Evolutionary conservation across 2,888 invertebrate species (phyloP), one percentile per base, ranked within the genome.

Genomic region (Platycheirus albimanus): DNA sequence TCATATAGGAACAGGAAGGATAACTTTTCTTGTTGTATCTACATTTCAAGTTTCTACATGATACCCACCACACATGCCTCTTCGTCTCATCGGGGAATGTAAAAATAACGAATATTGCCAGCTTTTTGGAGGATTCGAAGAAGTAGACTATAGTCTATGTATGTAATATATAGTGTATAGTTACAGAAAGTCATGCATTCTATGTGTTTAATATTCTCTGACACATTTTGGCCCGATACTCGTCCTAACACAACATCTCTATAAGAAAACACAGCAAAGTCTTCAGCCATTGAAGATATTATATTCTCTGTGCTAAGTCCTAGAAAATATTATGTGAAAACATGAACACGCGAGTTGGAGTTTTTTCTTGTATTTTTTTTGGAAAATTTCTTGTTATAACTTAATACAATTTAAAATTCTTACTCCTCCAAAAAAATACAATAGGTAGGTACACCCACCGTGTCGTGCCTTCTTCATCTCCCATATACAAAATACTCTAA

Each of bases 371-470:
- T 56, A n/a, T 15, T 41, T n/a, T 61, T 61, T 19, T 45, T n/a
- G 61, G 33, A 58, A 74, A 74, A 61, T 72, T 67, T 61, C 54
- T 70, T 75, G 64, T 64, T 75, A 70, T 80, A 80, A 49, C 70
- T 80, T 75, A 80, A 80, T 75, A 70, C 63, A 70, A 80, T 80
- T 76, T 81, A 71, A 81, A 76, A 76, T 81, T 76, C 56, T 52
- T 36, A 47, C 19, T 61, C 24, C 38, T 5, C 13, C 24, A 38
- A 56, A 56, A 41, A 41, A 13, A 20, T 13, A 47, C n/a, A n/a
- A n/a, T n/a, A n/a, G n/a, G n/a, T n/a, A n/a, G n/a, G n/a, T n/a
- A 56, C 47, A 63, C 66, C 38, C 45, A 11, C 36, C 38, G 17
- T 41, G 28, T 63, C 61, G 24, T 45, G 49, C 77, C 47, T 24